Evolutionary conservation across 2,888 invertebrate genomes (phyloP).

Genomic region (Andrena camellia): DNA sequence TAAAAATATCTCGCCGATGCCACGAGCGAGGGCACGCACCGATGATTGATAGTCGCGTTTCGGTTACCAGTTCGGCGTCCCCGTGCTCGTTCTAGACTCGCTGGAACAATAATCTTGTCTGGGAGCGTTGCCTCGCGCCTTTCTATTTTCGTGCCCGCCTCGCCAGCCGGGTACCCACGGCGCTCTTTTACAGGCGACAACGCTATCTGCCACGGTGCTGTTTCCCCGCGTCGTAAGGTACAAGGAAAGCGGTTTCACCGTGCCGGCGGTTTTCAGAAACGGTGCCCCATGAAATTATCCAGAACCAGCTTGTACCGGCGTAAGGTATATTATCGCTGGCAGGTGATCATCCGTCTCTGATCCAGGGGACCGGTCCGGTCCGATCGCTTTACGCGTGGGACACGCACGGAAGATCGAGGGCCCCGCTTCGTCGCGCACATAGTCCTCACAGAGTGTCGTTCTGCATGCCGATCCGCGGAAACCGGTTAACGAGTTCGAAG

Average conservation of each 20-base stretch:
- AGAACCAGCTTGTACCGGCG: slow-evolving; percentile 39
- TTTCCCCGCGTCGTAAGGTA: neutral
- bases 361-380: slow-evolving; percentile 68
- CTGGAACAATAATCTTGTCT: slow-evolving; percentile 11
- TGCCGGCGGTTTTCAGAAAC: slow-evolving; percentile 22
- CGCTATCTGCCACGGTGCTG: neutral
- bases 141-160: slow-evolving; percentile 21
- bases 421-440: slow-evolving; percentile 62
- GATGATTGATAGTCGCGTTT: slow-evolving; percentile 36
- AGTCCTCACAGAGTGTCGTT: slow-evolving; percentile 72
- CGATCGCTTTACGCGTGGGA: slow-evolving; percentile 66
- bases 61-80: slow-evolving; percentile 14
- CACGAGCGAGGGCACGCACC: slow-evolving; percentile 37
- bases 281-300: slow-evolving; percentile 28
- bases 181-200: too few relatives aligned
- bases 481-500: slow-evolving; percentile 74
- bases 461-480: slow-evolving; percentile 78
- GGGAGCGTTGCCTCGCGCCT: neutral
- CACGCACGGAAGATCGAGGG: slow-evolving; percentile 60
- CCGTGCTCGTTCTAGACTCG: neutral
- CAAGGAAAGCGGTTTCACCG: slow-evolving; percentile 8
- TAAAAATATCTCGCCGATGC: slow-evolving; percentile 46
- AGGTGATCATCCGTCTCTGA: slow-evolving; percentile 67
- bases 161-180: too few relatives aligned
- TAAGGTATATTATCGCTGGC: slow-evolving; percentile 63